These are phyloP conservation scores for Rostratula benghalensis DNA, from an alignment of 2,113 vertebrate genomes.

Conservation along the genomic window DNA sequence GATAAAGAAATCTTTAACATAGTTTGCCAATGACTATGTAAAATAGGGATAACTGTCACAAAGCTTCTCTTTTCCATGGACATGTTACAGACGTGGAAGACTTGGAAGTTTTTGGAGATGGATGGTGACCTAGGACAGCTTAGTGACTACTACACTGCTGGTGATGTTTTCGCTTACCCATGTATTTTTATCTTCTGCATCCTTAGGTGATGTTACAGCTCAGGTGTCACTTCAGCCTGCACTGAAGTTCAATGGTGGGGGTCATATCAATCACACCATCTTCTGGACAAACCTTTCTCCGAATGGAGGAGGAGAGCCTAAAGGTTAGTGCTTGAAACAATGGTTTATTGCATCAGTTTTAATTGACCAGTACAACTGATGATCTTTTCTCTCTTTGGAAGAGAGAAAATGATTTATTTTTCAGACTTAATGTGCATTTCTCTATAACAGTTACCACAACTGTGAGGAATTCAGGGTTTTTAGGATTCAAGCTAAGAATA, in stretches of 20 bases:
- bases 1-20: neutral
- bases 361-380: neutral
- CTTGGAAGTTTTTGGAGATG: neutral
- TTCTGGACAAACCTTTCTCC: constrained; percentile 99
- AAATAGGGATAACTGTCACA: neutral
- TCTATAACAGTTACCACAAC: accelerated
- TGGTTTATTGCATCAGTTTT: neutral
- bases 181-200: neutral
- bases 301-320: constrained; percentile 89
- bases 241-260: constrained; percentile 94
- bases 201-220: constrained; percentile 88
- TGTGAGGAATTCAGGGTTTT: neutral
- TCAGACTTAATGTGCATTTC: neutral
- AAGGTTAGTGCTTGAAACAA: constrained; percentile 76
- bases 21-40: neutral
- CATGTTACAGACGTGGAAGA: neutral
- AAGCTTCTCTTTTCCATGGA: neutral
- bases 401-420: neutral
- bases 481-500: neutral
- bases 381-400: neutral
- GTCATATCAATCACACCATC: constrained; percentile 95
- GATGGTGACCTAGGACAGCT: neutral
- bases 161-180: neutral
- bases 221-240: constrained; percentile 91
- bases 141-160: neutral